Evolutionary conservation across 2,797 vertebrate species (phyloP), one percentile per base, ranked within the genome.

Genomic region (Dendrocincla tyrannina): DNA sequence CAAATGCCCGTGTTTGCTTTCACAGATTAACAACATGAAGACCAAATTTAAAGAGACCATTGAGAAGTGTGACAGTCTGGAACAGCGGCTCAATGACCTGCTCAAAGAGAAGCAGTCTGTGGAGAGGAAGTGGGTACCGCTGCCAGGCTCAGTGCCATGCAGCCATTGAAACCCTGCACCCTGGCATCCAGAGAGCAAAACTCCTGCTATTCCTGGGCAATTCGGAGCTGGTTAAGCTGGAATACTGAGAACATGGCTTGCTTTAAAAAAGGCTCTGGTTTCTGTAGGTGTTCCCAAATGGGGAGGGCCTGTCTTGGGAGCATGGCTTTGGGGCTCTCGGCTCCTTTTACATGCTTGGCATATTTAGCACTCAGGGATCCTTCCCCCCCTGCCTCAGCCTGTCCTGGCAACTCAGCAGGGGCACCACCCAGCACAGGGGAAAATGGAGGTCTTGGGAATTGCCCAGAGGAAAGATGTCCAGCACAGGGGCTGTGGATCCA

Each of bases 1-100:
- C 91, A 96, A 95, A 91, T 49, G 56, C 73, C n/a, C 88, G 87
- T 96, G 93, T 96, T 96, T 97, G 77, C 76, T 93, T 91, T 96
- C 97, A 79, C 98, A 99, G 99, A 99, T 99, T 95, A 99, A 98
- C 98, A 99, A 99, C 98, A 99, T 99, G 99, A 99, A 99, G 98
- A 97, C 98, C 17, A 99, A 99, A 91, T 99, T 99, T 97, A 99
- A 99, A 98, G 99, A 99, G 97, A 99, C 99, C 7, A 98, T 99
- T 96, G 99, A 99, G 97, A 99, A 99, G 94, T 99, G 99, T 85
- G 99, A 99, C 91, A 99, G 98, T 94, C 90, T 99, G 97, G 99
- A 99, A 95, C 98, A 98, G 59, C 98, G 98, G 64, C 93, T 99
- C 27, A 99, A 98, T 79, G 99, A 99, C 73, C 97, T 99, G 33